Base-by-base conservation (phyloP, 2,797 vertebrate species). In the Manis javanica region DNA sequence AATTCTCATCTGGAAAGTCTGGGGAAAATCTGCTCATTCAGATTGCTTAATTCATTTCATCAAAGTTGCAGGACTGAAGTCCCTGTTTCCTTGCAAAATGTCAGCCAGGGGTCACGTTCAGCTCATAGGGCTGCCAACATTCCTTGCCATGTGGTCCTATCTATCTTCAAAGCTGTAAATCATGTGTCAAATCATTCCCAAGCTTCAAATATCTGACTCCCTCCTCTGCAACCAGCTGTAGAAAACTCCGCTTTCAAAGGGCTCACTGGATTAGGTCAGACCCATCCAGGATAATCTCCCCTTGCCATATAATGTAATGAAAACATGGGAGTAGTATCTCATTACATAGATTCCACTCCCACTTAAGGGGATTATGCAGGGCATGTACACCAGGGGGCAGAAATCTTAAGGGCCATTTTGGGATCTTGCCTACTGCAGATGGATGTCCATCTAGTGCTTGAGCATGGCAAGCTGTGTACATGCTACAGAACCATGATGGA, bases 151-250 rank as follows among this genome's bases (percentile, higher is more conserved):
- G 10, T 75, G 31, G 37, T 68, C 7, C 21, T 37, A 31, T 93
- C n/a, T 18, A 59, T 88, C n/a, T 81, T 88, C 57, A 75, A 81
- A 92, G 34, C 15, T 31, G 9, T 34, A 64, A 46, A 71, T 83
- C 1, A 0, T 49, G 11, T 79, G 14, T 64, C n/a, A 68, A 87
- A n/a, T 90, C 19, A 13, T 83, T 78, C 46, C 53, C 46, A 89
- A 71, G 15, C 13, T 77, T 68, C 74, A 78, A 82, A 66, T 92
- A 46, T 96, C 68, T 88, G 42, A 74, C 42, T 87, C 49, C n/a
- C 16, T 81, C 26, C 16, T 93, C 42, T 93, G 14, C 11, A 69
- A 88, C 6, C 53, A 69, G 37, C 71, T 85, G 10, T 29, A 91
- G 77, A n/a, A 78, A 74, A 18, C 3, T 75, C 24, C 74, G 34